A percentile compares a stretch with the other conserved stretches of the same genome.
Conservation (phyloP, 1,140 invertebrate genomes). For the Paraescarpia echinospica region DNA sequence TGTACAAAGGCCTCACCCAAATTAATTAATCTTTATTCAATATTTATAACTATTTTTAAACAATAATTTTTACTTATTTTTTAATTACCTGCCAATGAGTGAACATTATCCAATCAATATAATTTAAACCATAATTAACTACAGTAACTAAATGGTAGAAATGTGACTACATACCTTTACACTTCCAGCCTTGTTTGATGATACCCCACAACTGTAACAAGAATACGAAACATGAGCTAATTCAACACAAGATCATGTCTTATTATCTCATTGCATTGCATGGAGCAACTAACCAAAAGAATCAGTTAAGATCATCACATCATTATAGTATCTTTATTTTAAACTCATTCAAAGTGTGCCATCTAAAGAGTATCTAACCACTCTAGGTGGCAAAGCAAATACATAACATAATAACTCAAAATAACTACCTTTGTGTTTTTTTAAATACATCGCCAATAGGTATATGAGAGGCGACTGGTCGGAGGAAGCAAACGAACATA, state of each 20-base stretch:
- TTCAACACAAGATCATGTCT: not conserved
- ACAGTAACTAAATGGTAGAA: constrained; percentile 11
- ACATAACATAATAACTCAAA: too few relatives aligned
- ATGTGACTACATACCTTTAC: constrained; percentile 55
- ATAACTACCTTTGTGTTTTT: too few relatives aligned
- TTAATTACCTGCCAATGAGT: not conserved
- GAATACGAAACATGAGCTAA: constrained; percentile 12
- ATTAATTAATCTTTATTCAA: not conserved
- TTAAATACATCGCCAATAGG: too few relatives aligned
- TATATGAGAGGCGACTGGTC: too few relatives aligned
- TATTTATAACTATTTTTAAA: not conserved
- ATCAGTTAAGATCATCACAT: too few relatives aligned
- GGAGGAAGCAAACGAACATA: too few relatives aligned
- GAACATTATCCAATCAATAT: not conserved
- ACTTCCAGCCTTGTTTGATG: constrained; percentile 67
- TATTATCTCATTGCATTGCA: not conserved
- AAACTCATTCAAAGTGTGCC: too few relatives aligned
- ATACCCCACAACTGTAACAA: constrained; percentile 64
- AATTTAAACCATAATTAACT: constrained; percentile 7
- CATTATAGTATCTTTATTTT: too few relatives aligned
- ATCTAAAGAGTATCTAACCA: too few relatives aligned
- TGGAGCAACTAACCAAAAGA: too few relatives aligned
- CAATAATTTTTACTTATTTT: not conserved
- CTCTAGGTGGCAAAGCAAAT: too few relatives aligned
- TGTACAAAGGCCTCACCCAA: too few relatives aligned